A percentile compares a stretch with the other conserved stretches of the same genome.
Evolutionary conservation across 2,888 invertebrate genomes (phyloP).

Genomic region (Harpalus rubripes): DNA sequence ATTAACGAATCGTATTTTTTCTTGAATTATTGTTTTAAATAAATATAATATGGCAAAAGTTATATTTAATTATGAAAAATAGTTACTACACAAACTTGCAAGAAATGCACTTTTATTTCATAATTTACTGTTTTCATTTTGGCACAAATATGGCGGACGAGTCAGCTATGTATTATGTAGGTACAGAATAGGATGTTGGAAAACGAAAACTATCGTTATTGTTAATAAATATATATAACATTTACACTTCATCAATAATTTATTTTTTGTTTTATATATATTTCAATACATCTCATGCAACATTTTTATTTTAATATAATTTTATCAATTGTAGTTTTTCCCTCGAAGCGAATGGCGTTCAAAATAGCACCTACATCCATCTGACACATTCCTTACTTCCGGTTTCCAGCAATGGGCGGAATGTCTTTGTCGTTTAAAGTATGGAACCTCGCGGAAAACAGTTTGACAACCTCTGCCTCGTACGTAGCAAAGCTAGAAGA

Average conservation of each 20-base stretch:
- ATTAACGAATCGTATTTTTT: no score
- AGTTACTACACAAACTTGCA: no score
- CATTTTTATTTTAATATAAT: background rate
- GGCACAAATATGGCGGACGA: no score
- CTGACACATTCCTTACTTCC: slow-evolving; percentile 35
- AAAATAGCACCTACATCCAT: slow-evolving; percentile 47
- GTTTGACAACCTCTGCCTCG: slow-evolving; percentile 66
- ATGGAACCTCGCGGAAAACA: slow-evolving; percentile 58
- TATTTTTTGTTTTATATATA: slow-evolving; percentile 5
- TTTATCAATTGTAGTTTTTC: slow-evolving; percentile 31
- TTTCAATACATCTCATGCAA: background rate
- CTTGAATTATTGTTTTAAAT: no score
- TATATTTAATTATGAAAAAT: no score
- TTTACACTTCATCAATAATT: background rate
- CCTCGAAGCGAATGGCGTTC: slow-evolving; percentile 22
- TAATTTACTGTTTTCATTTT: no score
- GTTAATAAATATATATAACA: slow-evolving; percentile 8
- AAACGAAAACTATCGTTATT: no score
- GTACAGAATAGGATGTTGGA: background rate
- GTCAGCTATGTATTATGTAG: no score
- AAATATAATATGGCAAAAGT: no score
- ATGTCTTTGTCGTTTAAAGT: slow-evolving; percentile 63
- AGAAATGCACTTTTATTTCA: no score
- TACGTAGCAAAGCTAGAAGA: slow-evolving; percentile 57
- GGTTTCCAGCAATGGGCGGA: slow-evolving; percentile 40